Conservation (phyloP, 2,888 invertebrate species). For the Ceriagrion tenellum region DNA sequence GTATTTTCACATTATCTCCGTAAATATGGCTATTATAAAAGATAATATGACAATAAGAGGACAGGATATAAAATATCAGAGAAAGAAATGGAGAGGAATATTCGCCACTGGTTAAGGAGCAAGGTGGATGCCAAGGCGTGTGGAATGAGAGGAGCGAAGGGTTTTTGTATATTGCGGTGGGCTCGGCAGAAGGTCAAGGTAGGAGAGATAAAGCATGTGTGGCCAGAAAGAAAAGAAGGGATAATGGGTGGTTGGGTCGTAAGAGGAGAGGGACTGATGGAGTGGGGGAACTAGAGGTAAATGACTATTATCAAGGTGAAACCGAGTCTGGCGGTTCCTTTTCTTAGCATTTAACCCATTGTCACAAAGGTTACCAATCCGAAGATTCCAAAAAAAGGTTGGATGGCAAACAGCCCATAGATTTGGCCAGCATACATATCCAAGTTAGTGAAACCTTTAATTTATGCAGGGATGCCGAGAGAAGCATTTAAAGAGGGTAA, state of each 20-base stretch:
- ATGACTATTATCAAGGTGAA: not conserved
- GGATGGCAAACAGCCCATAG: not conserved
- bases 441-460: not conserved
- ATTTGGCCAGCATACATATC: not conserved
- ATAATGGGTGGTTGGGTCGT: not conserved
- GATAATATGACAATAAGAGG: no score
- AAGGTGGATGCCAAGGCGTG: not conserved
- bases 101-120: not conserved
- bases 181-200: constrained; percentile 16
- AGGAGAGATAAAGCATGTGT: constrained; percentile 22
- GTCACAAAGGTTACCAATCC: not conserved
- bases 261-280: not conserved
- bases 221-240: not conserved
- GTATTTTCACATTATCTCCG: no score
- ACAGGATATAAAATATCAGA: not conserved
- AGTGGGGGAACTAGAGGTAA: not conserved
- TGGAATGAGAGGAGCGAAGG: not conserved
- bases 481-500: not conserved
- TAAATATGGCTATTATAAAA: no score
- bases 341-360: not conserved
- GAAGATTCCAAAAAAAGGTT: not conserved
- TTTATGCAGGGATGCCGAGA: not conserved
- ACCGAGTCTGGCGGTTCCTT: not conserved
- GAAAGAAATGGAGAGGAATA: not conserved
- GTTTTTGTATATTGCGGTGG: not conserved